phyloP scores from a whole-genome alignment of 1,140 invertebrate species.

The Dendrolimus kikuchii region DNA sequence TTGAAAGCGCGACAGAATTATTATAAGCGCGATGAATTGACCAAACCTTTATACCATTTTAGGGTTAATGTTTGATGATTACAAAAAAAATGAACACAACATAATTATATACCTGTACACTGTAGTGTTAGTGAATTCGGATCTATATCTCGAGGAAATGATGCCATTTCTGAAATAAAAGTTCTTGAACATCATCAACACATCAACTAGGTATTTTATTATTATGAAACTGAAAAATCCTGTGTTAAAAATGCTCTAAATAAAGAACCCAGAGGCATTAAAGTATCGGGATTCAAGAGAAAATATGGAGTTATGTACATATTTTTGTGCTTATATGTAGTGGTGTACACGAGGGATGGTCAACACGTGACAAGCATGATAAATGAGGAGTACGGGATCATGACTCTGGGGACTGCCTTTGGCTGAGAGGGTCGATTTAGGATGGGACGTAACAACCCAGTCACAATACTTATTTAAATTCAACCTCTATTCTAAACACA shows the following conservation, averaged over 20 bases:
- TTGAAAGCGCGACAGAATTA: too few relatives aligned
- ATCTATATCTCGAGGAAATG: too few relatives aligned
- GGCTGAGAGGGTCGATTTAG: constrained; percentile 28
- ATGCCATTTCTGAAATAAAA: too few relatives aligned
- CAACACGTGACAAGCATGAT: constrained; percentile 66
- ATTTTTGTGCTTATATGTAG: constrained; percentile 38
- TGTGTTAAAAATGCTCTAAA: constrained; percentile 5
- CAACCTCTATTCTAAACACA: constrained; percentile 14
- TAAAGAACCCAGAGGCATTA: constrained; percentile 11
- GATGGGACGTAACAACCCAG: constrained; percentile 36
- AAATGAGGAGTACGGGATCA: constrained; percentile 61
- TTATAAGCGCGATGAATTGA: too few relatives aligned
- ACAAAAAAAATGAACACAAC: too few relatives aligned
- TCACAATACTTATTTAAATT: constrained; percentile 19
- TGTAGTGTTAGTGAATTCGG: too few relatives aligned
- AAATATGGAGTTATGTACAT: constrained; percentile 28
- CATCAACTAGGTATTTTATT: too few relatives aligned
- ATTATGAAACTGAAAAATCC: too few relatives aligned
- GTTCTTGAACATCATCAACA: too few relatives aligned
- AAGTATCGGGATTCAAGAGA: constrained; percentile 8
- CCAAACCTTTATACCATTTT: too few relatives aligned
- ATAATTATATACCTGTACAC: too few relatives aligned
- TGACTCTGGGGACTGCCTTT: constrained; percentile 53
- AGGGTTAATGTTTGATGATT: too few relatives aligned
- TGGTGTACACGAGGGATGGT: constrained; percentile 60